These are phyloP conservation scores for Raphicerus campestris DNA, from an alignment of 2,113 vertebrate species.

Conservation along the genomic window DNA sequence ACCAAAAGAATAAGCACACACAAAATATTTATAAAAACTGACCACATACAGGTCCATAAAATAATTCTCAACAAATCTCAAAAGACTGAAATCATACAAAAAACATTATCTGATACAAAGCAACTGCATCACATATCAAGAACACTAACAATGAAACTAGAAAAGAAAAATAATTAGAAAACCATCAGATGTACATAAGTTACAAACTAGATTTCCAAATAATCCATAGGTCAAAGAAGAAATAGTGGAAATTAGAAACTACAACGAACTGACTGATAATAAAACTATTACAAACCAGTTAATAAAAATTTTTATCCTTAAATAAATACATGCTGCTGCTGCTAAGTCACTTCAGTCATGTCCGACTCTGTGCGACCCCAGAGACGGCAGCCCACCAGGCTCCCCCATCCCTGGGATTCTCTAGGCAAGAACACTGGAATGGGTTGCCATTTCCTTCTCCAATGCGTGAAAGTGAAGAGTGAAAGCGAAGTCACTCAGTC, in stretches of 20 bases:
- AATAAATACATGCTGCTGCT: neutral
- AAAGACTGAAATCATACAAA: neutral
- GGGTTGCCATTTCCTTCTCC: too few relatives aligned
- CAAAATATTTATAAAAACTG: neutral
- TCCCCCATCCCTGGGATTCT: too few relatives aligned
- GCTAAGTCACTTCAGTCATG: too few relatives aligned
- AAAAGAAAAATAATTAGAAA: neutral
- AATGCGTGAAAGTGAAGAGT: too few relatives aligned
- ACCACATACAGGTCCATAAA: neutral
- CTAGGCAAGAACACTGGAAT: too few relatives aligned
- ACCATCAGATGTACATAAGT: neutral
- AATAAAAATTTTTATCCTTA: neutral
- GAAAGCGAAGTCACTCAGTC: too few relatives aligned
- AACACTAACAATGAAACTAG: neutral
- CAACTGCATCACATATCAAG: neutral
- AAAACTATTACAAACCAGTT: neutral
- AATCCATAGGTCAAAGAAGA: neutral
- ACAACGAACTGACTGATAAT: neutral
- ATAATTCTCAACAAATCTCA: neutral
- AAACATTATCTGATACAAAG: neutral
- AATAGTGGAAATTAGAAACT: neutral
- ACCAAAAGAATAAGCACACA: neutral
- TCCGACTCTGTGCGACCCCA: too few relatives aligned
- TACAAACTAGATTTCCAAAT: neutral
- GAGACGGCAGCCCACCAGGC: too few relatives aligned